Conservation (phyloP, 2,797 vertebrate genomes). For the Myioborus melanocephalus region DNA sequence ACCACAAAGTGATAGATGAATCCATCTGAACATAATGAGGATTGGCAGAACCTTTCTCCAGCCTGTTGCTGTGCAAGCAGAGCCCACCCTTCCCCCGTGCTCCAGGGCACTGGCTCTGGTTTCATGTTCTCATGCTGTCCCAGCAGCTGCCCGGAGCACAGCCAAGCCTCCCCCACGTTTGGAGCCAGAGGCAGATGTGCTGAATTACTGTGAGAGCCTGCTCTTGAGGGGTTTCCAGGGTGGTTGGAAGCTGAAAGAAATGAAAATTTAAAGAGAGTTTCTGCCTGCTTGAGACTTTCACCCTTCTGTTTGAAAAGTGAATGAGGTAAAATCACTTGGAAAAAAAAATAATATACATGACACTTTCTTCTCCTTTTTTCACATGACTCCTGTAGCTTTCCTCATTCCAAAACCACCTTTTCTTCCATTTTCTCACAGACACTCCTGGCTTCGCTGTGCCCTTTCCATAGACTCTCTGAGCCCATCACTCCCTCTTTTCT, state of each 20-base stretch:
- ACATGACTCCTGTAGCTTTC: neutral
- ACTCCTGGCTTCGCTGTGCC: neutral
- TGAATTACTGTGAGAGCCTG: neutral
- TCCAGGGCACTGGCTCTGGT: neutral
- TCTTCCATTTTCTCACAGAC: neutral
- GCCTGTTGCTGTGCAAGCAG: neutral
- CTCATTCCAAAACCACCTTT: neutral
- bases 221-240: neutral
- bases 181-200: conserved; percentile 17
- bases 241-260: neutral
- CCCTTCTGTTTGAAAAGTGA: neutral
- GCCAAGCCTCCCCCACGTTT: neutral
- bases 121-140: neutral
- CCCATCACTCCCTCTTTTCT: neutral
- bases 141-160: neutral
- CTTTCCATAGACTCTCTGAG: neutral
- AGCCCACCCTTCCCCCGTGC: neutral
- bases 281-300: neutral
- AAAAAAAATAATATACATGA: neutral
- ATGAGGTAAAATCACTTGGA: neutral
- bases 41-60: neutral
- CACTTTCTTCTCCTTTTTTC: conserved; percentile 9
- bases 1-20: neutral
- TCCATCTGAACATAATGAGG: neutral
- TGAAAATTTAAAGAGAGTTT: neutral